phyloP scores from a whole-genome alignment of 1,140 invertebrate genomes.

The Scaptodrosophila lebanonensis region DNA sequence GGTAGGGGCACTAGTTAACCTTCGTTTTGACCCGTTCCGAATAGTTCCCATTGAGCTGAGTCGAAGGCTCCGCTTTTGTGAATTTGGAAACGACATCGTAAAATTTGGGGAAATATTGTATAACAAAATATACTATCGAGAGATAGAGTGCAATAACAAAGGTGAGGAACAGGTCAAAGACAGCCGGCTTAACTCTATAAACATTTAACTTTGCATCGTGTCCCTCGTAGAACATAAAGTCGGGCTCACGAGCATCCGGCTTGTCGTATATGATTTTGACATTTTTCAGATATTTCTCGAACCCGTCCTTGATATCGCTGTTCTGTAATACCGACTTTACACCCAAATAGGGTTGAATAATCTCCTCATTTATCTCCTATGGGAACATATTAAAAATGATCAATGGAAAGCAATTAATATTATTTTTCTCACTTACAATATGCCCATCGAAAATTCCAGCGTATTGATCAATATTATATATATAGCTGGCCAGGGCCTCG shows the following conservation, averaged over 20 bases:
- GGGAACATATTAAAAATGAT: slow-evolving; percentile 12
- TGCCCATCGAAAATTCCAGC: slow-evolving; percentile 58
- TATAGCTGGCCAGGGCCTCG: slow-evolving; percentile 88
- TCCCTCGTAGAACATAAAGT: slow-evolving; percentile 93
- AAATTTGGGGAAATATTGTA: slow-evolving; percentile 84
- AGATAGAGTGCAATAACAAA: slow-evolving; percentile 91
- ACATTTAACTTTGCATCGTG: slow-evolving; percentile 88
- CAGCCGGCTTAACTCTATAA: slow-evolving; percentile 97
- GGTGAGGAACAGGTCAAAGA: slow-evolving; percentile 97
- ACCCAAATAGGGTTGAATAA: slow-evolving; percentile 59
- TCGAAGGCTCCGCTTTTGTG: slow-evolving; percentile 31
- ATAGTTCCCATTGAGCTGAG: slow-evolving; percentile 26
- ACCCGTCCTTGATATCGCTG: slow-evolving; percentile 81
- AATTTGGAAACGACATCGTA: slow-evolving; percentile 79
- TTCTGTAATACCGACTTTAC: slow-evolving; percentile 65
- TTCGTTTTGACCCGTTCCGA: slow-evolving; percentile 35
- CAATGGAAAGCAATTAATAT: background rate
- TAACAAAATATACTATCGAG: slow-evolving; percentile 86
- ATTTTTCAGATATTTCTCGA: slow-evolving; percentile 87
- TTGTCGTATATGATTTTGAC: slow-evolving; percentile 83
- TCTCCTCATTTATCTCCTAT: slow-evolving; percentile 60
- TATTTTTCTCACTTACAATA: slow-evolving; percentile 39
- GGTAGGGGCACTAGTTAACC: slow-evolving; percentile 19
- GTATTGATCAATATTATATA: slow-evolving; percentile 85
- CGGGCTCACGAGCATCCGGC: slow-evolving; percentile 92